These are phyloP conservation scores for Pampusana beccarii DNA, from an alignment of 2,113 vertebrate species.

Conservation along the genomic window DNA sequence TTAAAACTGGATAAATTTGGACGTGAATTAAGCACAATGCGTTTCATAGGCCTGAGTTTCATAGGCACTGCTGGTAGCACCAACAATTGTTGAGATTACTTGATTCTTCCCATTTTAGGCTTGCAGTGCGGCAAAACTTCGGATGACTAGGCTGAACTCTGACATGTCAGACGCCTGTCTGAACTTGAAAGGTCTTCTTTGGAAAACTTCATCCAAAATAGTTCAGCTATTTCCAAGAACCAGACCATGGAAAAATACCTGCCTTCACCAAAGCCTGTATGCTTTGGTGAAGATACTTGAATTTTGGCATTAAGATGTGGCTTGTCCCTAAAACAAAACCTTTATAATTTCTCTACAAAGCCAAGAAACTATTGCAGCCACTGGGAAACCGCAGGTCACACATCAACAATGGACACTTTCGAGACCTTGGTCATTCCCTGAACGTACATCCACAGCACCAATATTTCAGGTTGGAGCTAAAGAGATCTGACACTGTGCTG, in stretches of 20 bases:
- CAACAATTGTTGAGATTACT: not conserved
- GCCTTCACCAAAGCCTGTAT: not conserved
- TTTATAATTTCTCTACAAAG: not conserved
- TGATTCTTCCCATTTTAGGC: not conserved
- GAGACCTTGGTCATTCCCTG: not conserved
- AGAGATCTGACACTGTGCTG: not conserved
- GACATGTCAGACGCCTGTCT: not conserved
- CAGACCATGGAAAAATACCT: not conserved
- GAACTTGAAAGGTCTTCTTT: not conserved
- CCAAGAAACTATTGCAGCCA: not conserved
- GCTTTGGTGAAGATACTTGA: not conserved
- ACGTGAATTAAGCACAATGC: not conserved
- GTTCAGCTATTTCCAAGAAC: not conserved
- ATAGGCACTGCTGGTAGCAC: not conserved
- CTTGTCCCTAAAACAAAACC: not conserved
- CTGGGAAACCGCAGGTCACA: not conserved
- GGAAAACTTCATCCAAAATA: not conserved
- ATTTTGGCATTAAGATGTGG: not conserved
- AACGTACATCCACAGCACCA: not conserved
- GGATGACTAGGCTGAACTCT: not conserved
- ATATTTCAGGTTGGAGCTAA: not conserved
- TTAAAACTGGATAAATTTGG: not conserved
- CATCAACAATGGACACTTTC: not conserved
- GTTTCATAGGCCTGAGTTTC: no score
- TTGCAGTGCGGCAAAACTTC: not conserved